Percentiles rank a stretch among this genome's conserved stretches.
Evolutionary conservation across 2,113 vertebrate species (phyloP).

Genomic region (Athene cunicularia): DNA sequence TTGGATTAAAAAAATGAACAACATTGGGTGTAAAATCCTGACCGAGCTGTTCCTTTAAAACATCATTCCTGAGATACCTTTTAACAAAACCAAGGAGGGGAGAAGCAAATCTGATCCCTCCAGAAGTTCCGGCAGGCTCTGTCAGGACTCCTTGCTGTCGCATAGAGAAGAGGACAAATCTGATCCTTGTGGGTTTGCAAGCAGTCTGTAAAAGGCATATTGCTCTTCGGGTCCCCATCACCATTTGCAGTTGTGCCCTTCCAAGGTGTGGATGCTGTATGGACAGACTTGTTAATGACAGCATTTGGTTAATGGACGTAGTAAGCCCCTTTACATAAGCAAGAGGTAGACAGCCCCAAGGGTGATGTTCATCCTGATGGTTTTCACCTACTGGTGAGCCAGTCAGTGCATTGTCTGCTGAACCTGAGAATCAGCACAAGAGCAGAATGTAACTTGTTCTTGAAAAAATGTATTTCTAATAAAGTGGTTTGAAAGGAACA

Average conservation of each 20-base stretch:
- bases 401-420: background rate
- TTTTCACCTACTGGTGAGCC: background rate
- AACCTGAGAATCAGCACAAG: background rate
- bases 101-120: background rate
- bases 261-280: background rate
- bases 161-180: background rate
- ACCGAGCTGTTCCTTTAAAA: background rate
- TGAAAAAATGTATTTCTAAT: background rate
- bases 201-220: background rate
- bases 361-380: background rate
- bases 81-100: background rate
- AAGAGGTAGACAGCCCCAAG: background rate
- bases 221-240: background rate
- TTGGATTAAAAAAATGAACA: background rate
- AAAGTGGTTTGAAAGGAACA: background rate
- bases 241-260: rapidly evolving
- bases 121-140: background rate
- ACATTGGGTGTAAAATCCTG: background rate
- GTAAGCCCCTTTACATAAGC: too few relatives aligned
- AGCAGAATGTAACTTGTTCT: background rate
- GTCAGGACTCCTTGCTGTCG: background rate
- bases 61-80: background rate
- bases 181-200: background rate
- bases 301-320: background rate
- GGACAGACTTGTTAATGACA: background rate